These are phyloP conservation scores for Electrona antarctica DNA, from an alignment of 2,113 vertebrate genomes.

Conservation along the genomic window DNA sequence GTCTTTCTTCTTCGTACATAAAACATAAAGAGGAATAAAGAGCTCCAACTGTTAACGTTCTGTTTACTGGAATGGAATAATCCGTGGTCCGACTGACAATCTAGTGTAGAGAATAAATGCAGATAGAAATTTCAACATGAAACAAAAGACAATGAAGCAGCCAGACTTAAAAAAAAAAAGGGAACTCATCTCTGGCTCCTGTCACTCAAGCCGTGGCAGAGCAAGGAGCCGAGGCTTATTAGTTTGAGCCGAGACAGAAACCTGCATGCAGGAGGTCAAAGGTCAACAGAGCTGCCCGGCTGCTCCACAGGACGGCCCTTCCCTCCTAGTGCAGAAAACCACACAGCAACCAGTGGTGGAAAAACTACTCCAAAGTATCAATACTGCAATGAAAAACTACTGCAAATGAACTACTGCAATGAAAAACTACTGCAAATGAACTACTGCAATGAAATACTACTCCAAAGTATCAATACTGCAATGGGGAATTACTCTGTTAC, in stretches of 20 bases:
- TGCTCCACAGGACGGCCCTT: conserved; percentile 51
- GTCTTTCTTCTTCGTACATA: no score
- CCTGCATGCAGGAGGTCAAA: conserved; percentile 54
- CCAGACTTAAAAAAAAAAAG: conserved; percentile 33
- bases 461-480: no score
- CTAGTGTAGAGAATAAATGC: neutral
- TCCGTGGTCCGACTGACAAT: no score
- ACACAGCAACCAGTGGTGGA: no score
- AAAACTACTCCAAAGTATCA: no score
- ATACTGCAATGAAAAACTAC: no score
- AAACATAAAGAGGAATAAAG: neutral
- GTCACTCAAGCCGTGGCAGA: conserved; percentile 54
- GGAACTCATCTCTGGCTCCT: conserved; percentile 43
- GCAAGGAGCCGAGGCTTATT: conserved; percentile 52
- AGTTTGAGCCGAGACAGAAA: conserved; percentile 40
- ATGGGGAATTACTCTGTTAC: no score
- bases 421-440: no score
- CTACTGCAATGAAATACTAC: no score
- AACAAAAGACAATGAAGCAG: conserved; percentile 37
- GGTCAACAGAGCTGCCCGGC: conserved; percentile 54
- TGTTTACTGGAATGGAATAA: no score
- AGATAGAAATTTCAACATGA: neutral
- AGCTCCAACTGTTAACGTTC: neutral
- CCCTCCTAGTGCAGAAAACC: conserved; percentile 30
- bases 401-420: no score